A percentile compares a stretch with the other conserved stretches of the same genome.
Evolutionary conservation across 2,113 vertebrate genomes (phyloP).

Genomic region (Sander vitreus): DNA sequence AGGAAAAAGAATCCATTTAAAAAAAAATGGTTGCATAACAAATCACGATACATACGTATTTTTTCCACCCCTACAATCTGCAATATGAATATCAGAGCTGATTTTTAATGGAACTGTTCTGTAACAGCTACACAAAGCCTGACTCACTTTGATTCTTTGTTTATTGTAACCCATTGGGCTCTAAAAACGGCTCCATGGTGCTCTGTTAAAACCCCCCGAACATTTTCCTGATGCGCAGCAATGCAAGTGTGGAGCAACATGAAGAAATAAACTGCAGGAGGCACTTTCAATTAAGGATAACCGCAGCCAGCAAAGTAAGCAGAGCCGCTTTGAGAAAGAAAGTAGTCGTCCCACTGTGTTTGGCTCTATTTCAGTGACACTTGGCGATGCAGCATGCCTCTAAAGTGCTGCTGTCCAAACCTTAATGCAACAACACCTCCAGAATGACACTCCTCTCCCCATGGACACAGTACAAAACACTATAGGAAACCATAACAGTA

Average conservation of each 20-base stretch:
- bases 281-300: constrained; percentile 50
- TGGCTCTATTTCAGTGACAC: constrained; percentile 2
- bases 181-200: background rate
- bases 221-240: constrained; percentile 10
- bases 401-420: constrained; percentile 30
- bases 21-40: no score
- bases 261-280: constrained; percentile 50
- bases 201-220: background rate
- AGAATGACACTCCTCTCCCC: constrained; percentile 19
- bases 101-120: background rate
- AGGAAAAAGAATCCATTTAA: no score
- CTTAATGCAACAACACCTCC: constrained; percentile 23
- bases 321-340: constrained; percentile 15
- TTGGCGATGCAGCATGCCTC: background rate
- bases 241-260: background rate
- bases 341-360: background rate
- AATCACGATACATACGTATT: no score
- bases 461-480: constrained; percentile 6
- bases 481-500: background rate
- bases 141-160: constrained; percentile 9
- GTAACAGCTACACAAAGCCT: no score
- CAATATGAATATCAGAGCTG: background rate
- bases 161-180: constrained; percentile 9
- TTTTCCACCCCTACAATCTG: background rate
- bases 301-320: constrained; percentile 4